Conservation (phyloP, 1,140 invertebrate genomes). For the Coenobita brevimanus region DNA sequence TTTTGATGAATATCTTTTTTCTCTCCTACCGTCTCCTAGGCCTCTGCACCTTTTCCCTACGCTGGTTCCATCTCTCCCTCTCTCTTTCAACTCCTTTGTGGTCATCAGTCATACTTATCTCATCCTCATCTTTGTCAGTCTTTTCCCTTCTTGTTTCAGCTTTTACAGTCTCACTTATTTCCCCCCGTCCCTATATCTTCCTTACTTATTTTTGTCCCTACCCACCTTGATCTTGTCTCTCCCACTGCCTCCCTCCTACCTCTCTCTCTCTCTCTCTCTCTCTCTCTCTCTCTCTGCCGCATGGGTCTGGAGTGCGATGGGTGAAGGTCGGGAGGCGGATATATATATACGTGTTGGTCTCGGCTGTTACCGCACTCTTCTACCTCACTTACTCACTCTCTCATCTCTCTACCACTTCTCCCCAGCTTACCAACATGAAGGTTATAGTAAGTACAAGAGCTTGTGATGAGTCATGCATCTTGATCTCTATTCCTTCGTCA, state of each 20-base stretch:
- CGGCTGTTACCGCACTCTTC: too few species aligned
- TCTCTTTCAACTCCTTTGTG: background rate
- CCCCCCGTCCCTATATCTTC: too few species aligned
- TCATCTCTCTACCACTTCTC: background rate
- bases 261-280: too few species aligned
- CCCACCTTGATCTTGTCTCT: background rate
- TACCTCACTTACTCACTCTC: background rate
- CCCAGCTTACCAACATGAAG: too few species aligned
- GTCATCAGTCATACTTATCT: background rate
- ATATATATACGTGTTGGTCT: too few species aligned
- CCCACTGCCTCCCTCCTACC: background rate
- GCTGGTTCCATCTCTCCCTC: background rate
- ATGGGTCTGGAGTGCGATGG: too few species aligned
- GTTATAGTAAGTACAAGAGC: too few species aligned
- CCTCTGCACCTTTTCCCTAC: background rate
- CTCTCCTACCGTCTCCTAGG: background rate
- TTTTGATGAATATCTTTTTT: too few species aligned
- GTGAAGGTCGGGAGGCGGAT: too few species aligned
- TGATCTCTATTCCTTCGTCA: too few species aligned
- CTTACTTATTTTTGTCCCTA: background rate
- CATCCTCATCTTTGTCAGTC: background rate
- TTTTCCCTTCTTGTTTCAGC: too few species aligned
- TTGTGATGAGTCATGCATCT: too few species aligned
- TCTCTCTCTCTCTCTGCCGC: background rate
- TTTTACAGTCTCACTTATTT: background rate